Base-by-base conservation (phyloP, 2,888 invertebrate genomes). In the Graphium colonna region DNA sequence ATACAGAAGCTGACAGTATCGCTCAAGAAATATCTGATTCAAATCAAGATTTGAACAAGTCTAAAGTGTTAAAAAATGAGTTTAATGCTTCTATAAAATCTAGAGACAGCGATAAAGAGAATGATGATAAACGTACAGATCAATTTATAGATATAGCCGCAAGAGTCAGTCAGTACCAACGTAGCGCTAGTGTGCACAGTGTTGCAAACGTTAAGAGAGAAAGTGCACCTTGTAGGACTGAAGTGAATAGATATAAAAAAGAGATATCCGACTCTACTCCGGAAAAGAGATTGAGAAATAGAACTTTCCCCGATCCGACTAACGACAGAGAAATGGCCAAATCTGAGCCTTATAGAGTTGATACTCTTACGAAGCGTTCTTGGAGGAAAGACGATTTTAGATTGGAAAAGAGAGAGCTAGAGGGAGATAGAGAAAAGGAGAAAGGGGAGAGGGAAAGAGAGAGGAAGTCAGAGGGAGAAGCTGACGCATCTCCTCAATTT, bases 91-190 rank as follows among this genome's bases (percentile, higher is more conserved):
- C 88, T 2, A 90, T 88, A 1, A 91, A 91, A 71, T 92, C 92
- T 43, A 82, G 93, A 48, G 94, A 94, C 64, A 94, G 94, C 67
- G 94, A 94, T 67, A 94, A 95, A 71, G 94, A 94, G 73, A 94
- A 94, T 66, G 93, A 92, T 45, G 68, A 61, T 2, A 77, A 73
- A 55, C 68, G 78, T 46, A 77, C 78, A 31, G 85, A 82, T 55
- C 79, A 81, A 62, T 60, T 80, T n/a, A 82, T 87, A 0, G 85
- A 84, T 59, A 84, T 86, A 36, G 82, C 88, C 9, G 83, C 88
- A 16, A 65, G 87, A 53, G 84, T 88, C 15, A 85, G 88, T 56
- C 86, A 86, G 57, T 87, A 90, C 59, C 90, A 89, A 56, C 71
- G 89, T 57, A 87, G 87, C 54, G 82, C 86, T 0, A 89, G 89